These are phyloP conservation scores for Neodiprion fabricii DNA, from an alignment of 1,140 invertebrate species.

Conservation along the genomic window DNA sequence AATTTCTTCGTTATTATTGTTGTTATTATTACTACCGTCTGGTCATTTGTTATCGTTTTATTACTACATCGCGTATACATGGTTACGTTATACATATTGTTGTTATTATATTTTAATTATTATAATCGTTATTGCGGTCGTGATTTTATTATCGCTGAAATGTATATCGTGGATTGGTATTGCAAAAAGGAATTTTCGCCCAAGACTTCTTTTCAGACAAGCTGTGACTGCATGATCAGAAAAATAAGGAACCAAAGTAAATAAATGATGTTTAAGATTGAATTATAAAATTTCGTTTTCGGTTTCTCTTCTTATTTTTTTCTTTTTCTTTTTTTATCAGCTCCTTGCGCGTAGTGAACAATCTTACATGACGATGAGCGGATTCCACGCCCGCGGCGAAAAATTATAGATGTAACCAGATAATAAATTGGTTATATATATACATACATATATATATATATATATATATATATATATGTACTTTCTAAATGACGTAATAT, in stretches of 20 bases:
- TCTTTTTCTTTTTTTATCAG: not conserved
- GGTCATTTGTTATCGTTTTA: no score
- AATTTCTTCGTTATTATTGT: no score
- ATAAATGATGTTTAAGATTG: not conserved
- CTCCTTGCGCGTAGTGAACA: not conserved
- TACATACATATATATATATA: not conserved
- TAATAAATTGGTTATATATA: constrained; percentile 3
- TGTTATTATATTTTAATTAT: no score
- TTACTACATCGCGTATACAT: no score
- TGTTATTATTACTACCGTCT: no score
- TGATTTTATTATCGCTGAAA: no score
- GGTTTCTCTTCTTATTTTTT: not conserved
- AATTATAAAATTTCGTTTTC: not conserved
- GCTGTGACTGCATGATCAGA: no score
- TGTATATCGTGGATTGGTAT: no score
- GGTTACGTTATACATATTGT: no score
- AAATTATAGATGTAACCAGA: not conserved
- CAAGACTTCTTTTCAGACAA: no score
- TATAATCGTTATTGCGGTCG: no score
- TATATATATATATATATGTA: not conserved
- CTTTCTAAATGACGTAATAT: not conserved
- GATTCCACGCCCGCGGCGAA: not conserved
- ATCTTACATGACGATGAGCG: not conserved
- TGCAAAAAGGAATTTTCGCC: no score
- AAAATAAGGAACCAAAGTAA: not conserved